Evolutionary conservation across 2,113 vertebrate species (phyloP).

Genomic region (Gymnobelideus leadbeateri): DNA sequence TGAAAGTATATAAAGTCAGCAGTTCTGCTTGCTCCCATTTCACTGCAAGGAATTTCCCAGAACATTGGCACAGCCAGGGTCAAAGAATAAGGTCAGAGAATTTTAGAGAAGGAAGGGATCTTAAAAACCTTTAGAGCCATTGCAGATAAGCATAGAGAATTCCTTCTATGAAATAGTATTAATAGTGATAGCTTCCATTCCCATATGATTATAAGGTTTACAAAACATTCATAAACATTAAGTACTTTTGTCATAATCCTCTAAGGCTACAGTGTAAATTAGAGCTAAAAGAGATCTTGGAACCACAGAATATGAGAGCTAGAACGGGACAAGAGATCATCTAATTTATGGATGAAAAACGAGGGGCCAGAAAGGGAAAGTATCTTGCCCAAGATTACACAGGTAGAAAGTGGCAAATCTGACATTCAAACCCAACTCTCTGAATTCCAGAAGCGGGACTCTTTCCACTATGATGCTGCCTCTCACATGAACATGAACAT

Average conservation of each 20-base stretch:
- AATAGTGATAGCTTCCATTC: neutral
- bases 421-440: neutral
- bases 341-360: neutral
- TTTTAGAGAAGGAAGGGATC: neutral
- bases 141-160: neutral
- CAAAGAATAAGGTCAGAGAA: neutral
- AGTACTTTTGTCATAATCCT: neutral
- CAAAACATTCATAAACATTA: neutral
- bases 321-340: neutral
- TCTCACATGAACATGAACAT: slow-evolving; percentile 42
- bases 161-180: neutral
- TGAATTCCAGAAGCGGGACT: neutral
- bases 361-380: neutral
- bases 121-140: neutral
- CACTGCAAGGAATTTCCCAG: slow-evolving; percentile 68
- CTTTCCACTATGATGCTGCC: neutral
- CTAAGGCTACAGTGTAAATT: neutral
- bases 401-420: neutral
- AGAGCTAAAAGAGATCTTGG: neutral
- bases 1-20: slow-evolving; percentile 81
- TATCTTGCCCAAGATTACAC: neutral
- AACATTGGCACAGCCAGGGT: slow-evolving; percentile 68
- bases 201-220: neutral
- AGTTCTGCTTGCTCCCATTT: slow-evolving; percentile 81
- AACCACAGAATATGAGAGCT: neutral